Base-by-base conservation (phyloP, 2,888 invertebrate species). In the Agonopterix heracliana region DNA sequence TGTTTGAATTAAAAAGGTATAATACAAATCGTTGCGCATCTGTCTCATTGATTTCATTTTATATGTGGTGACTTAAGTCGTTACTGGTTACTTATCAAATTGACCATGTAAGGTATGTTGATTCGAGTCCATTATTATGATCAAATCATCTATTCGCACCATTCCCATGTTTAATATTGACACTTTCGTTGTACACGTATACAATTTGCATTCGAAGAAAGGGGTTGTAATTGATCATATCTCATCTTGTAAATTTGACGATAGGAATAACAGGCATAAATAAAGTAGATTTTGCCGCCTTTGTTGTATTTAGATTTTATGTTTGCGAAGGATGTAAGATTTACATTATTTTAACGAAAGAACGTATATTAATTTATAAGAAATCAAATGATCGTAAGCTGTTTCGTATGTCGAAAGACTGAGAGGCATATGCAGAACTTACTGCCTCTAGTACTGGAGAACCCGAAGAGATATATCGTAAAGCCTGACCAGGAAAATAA, bases 31-130 rank as follows among this genome's bases (percentile, higher is more conserved):
- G 38, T 38, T 38, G 9, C 26, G 26, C n/a, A 38, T 38, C 38
- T n/a, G n/a, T 38, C 3, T 9, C n/a, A 38, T 36, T 10, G 36
- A 10, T n/a, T 36, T 36, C n/a, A 36, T 36, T 36, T 36, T 66
- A 59, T 60, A 56, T 75, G 73, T 64, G 77, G 79, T 26, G 1
- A 26, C 26, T 14, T 14, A 1, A 14, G 26, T 26, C 26, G 26
- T 26, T 26, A 26, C 26, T 26, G 26, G 26, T 81, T 73, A 70
- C 71, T 64, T 69, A 66, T 72, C 74, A 79, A 84, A 85, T 84
- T 85, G 85, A 84, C 84, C 85, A 68, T 79, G 75, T 69, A 72
- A 74, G 63, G 64, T 76, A 81, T 81, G 77, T 61, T 72, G 76
- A 74, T 69, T 59, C 57, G 54, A 48, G 49, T 59, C 49, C 48